Percentiles rank a stretch among this genome's conserved stretches.
Evolutionary conservation across 2,113 vertebrate genomes (phyloP).

Genomic region (Aleadryas rufinucha): DNA sequence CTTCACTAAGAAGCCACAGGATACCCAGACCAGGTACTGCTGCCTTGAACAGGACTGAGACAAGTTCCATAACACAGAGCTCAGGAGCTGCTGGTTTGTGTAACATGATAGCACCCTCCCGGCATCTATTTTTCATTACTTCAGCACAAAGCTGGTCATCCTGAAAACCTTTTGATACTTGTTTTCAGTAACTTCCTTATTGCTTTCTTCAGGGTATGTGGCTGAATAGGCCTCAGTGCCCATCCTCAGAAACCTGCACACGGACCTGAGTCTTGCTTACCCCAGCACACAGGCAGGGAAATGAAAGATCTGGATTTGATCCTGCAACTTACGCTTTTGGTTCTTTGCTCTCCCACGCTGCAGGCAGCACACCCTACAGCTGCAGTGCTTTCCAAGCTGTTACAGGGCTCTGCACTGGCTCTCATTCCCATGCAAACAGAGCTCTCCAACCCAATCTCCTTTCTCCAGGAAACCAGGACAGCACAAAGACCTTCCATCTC

Average conservation of each 20-base stretch:
- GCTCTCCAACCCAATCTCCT: background rate
- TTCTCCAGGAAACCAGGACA: background rate
- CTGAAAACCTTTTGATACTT: background rate
- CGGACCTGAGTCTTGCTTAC: background rate
- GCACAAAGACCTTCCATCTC: background rate
- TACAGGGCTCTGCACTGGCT: background rate
- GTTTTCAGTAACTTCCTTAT: background rate
- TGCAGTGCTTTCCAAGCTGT: background rate
- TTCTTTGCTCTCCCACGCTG: background rate
- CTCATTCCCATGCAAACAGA: fast-evolving
- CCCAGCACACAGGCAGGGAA: background rate
- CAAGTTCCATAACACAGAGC: background rate
- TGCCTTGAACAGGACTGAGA: background rate
- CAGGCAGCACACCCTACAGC: background rate
- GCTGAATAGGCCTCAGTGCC: background rate
- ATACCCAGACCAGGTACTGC: background rate
- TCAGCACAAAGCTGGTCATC: background rate
- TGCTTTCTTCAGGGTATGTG: background rate
- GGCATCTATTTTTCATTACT: background rate
- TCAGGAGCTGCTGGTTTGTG: background rate
- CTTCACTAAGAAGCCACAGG: background rate
- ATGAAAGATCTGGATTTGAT: background rate
- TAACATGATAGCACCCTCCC: background rate
- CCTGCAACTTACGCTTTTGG: background rate
- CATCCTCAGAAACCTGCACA: background rate